Percentiles rank a stretch among this genome's conserved stretches.
Evolutionary conservation across 2,888 invertebrate genomes (phyloP).

Genomic region (Laothoe populi): DNA sequence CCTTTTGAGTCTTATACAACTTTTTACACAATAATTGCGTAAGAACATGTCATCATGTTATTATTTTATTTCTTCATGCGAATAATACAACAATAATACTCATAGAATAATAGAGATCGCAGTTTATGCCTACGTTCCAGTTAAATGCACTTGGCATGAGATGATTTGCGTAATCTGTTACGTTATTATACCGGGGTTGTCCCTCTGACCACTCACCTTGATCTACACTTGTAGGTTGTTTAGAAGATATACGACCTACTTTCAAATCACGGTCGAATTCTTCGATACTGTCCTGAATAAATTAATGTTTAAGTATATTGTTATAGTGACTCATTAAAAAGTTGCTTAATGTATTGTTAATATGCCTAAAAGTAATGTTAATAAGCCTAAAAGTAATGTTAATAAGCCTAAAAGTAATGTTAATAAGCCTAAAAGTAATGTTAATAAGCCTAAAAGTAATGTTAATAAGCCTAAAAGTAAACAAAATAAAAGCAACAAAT

Average conservation of each 20-base stretch:
- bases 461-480: too few relatives aligned
- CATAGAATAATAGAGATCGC: not conserved
- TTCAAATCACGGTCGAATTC: slow-evolving; percentile 3
- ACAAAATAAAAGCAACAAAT: too few relatives aligned
- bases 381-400: too few relatives aligned
- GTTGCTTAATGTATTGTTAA: too few relatives aligned
- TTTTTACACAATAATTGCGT: too few relatives aligned
- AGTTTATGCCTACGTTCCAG: slow-evolving; percentile 1
- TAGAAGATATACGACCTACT: not conserved
- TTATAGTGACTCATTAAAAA: not conserved
- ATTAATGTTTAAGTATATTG: not conserved
- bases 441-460: too few relatives aligned
- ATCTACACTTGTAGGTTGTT: slow-evolving; percentile 15
- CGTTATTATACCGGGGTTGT: slow-evolving; percentile 7
- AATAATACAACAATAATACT: slow-evolving; percentile 2
- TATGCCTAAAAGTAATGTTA: too few relatives aligned
- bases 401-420: too few relatives aligned
- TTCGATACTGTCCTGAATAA: not conserved
- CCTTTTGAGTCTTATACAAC: too few relatives aligned
- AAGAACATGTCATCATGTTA: too few relatives aligned
- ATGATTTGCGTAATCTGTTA: slow-evolving; percentile 6
- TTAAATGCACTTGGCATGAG: not conserved
- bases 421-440: too few relatives aligned
- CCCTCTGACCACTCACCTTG: not conserved
- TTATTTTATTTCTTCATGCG: too few relatives aligned